phyloP scores from a whole-genome alignment of 2,113 vertebrate genomes.

The Hippolais icterina region DNA sequence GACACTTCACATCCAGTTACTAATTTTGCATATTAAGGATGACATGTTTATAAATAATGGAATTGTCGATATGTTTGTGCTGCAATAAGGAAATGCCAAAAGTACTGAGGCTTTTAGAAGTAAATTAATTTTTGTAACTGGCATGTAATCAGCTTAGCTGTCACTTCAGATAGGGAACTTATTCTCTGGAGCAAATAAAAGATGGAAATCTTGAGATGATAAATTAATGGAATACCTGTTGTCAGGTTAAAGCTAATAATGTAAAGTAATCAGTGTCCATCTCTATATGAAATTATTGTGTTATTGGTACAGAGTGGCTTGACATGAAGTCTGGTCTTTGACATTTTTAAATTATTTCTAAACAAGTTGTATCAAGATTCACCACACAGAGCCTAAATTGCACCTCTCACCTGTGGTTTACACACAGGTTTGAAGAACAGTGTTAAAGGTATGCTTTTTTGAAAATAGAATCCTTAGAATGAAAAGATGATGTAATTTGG shows the following conservation, averaged over 20 bases:
- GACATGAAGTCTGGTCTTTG: slow-evolving; percentile 67
- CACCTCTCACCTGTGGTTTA: slow-evolving; percentile 16
- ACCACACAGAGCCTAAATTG: slow-evolving; percentile 19
- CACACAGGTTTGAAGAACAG: not conserved
- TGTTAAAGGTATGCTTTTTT: not conserved
- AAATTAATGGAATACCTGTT: slow-evolving; percentile 79
- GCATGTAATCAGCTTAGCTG: slow-evolving; percentile 81
- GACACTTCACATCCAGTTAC: slow-evolving; percentile 68
- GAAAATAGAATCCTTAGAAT: not conserved
- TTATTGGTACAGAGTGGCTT: slow-evolving; percentile 64
- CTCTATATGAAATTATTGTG: slow-evolving; percentile 74
- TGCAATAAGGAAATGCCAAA: slow-evolving; percentile 71
- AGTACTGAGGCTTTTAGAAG: slow-evolving; percentile 64
- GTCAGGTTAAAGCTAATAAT: slow-evolving; percentile 79
- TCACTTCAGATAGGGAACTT: slow-evolving; percentile 76
- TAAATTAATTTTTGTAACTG: slow-evolving; percentile 81
- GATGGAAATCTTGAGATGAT: slow-evolving; percentile 76
- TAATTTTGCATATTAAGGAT: slow-evolving; percentile 76
- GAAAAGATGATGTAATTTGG: not conserved
- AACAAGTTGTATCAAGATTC: slow-evolving; percentile 53
- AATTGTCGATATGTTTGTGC: slow-evolving; percentile 66
- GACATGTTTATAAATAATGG: slow-evolving; percentile 81
- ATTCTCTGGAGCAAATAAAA: slow-evolving; percentile 77
- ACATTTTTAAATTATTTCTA: slow-evolving; percentile 73
- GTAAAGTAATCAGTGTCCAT: slow-evolving; percentile 76